Conservation (phyloP, 2,888 invertebrate genomes). For the Melanotus villosus region DNA sequence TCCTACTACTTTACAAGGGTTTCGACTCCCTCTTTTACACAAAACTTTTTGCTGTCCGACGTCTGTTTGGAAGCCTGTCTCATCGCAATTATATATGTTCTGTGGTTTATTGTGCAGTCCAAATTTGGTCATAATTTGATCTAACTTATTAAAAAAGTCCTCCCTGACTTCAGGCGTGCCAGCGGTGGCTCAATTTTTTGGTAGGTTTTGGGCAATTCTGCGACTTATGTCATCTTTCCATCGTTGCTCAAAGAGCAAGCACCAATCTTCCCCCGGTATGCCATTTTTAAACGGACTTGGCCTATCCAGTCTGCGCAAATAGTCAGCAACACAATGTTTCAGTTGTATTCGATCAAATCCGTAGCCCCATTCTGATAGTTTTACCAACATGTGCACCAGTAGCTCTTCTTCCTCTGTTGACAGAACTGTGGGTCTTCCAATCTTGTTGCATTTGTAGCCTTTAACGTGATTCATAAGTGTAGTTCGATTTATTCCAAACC, state of each 20-base stretch:
- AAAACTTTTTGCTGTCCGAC: constrained; percentile 45
- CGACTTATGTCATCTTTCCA: constrained; percentile 38
- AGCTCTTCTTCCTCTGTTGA: constrained; percentile 39
- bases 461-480: not conserved
- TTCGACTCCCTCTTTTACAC: constrained; percentile 33
- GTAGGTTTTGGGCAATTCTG: constrained; percentile 38
- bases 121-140: constrained; percentile 6
- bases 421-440: constrained; percentile 36
- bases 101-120: constrained; percentile 39
- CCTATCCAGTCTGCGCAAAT: constrained; percentile 26
- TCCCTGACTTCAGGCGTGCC: constrained; percentile 32
- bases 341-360: constrained; percentile 41
- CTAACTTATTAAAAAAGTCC: constrained; percentile 38
- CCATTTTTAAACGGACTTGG: constrained; percentile 46
- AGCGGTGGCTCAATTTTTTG: constrained; percentile 40
- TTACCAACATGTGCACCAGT: constrained; percentile 33
- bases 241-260: constrained; percentile 33
- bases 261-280: constrained; percentile 43
- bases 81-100: constrained; percentile 47
- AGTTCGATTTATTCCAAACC: not conserved
- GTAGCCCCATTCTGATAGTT: constrained; percentile 45
- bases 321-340: constrained; percentile 40
- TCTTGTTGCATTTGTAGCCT: constrained; percentile 41
- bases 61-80: constrained; percentile 47
- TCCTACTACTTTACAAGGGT: constrained; percentile 42